phyloP scores from a whole-genome alignment of 2,113 vertebrate genomes.

The Toxotes jaculatrix region DNA sequence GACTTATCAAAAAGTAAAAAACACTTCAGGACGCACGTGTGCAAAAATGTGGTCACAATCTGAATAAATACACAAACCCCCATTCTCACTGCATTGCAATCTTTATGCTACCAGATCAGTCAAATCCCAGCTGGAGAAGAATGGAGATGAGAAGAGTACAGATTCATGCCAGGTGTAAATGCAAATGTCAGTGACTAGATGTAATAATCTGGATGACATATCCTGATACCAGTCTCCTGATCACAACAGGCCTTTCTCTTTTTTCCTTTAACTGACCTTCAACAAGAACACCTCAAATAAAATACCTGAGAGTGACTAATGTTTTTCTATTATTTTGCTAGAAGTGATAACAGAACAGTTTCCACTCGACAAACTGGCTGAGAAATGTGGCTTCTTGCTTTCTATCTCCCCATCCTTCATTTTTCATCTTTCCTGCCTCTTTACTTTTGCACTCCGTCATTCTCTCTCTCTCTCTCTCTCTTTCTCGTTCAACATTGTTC shows the following conservation, averaged over 20 bases:
- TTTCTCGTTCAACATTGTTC: constrained; percentile 39
- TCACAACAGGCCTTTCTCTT: background rate
- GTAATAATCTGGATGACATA: too few relatives aligned
- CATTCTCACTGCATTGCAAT: too few relatives aligned
- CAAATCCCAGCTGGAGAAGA: too few relatives aligned
- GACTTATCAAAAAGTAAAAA: background rate
- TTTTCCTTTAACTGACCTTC: background rate
- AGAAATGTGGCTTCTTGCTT: constrained; percentile 25
- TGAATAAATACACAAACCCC: too few relatives aligned
- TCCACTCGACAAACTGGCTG: constrained; percentile 6
- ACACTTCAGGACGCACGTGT: background rate
- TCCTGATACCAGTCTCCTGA: too few relatives aligned
- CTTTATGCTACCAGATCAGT: too few relatives aligned
- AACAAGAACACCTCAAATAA: background rate
- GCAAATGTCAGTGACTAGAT: too few relatives aligned
- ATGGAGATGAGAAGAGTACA: too few relatives aligned
- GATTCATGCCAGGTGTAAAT: too few relatives aligned
- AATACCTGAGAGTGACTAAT: constrained; percentile 1
- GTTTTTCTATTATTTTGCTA: background rate
- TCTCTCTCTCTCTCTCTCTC: background rate
- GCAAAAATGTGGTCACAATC: too few relatives aligned
- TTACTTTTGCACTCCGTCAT: constrained; percentile 1
- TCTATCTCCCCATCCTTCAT: constrained; percentile 13
- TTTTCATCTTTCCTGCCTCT: constrained; percentile 31
- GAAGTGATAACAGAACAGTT: constrained; percentile 15